These are phyloP conservation scores for Styela clava DNA, from an alignment of 23 tunicate genomes.

Conservation along the genomic window DNA sequence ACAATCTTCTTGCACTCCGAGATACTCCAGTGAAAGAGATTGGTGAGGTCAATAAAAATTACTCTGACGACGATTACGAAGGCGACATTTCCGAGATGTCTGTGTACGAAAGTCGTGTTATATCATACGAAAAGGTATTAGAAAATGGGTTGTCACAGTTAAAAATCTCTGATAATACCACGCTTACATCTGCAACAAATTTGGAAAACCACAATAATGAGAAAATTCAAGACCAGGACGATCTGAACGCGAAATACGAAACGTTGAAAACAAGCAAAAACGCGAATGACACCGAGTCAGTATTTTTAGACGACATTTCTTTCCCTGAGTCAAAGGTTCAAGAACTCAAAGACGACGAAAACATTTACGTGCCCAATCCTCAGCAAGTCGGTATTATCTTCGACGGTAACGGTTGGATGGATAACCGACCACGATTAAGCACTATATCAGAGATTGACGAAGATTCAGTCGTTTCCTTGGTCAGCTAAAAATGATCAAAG, in stretches of 20 bases:
- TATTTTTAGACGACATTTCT: background rate
- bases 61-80: background rate
- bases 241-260: background rate
- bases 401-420: background rate
- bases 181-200: too few species aligned
- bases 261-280: background rate
- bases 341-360: background rate
- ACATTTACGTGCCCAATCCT: background rate
- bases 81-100: background rate
- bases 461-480: background rate
- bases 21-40: background rate
- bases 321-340: background rate
- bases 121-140: background rate
- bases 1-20: background rate
- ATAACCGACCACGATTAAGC: background rate
- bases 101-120: background rate
- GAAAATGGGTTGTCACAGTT: background rate
- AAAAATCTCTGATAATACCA: background rate
- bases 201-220: too few species aligned
- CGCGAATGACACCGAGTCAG: background rate
- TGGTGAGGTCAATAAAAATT: background rate
- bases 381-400: background rate
- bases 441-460: background rate
- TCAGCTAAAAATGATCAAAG: too few species aligned
- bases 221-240: background rate